phyloP scores from a whole-genome alignment of 2,113 vertebrate species.

The cat (Felis catus) region DNA sequence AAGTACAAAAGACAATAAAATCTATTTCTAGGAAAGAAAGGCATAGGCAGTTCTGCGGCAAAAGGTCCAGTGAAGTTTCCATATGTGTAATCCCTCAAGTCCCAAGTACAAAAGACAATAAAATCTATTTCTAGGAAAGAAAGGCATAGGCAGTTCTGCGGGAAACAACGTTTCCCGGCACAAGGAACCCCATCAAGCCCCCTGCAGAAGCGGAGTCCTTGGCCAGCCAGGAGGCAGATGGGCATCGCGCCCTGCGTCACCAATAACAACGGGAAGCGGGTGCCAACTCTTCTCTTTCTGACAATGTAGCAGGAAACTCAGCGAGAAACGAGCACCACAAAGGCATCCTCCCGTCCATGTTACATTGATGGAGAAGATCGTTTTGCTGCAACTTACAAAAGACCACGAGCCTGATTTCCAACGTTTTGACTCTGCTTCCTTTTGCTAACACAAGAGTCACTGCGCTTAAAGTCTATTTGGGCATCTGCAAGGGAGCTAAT shows the following conservation, averaged over 20 bases:
- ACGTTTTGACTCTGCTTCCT: background rate
- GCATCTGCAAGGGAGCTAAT: background rate
- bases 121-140: background rate
- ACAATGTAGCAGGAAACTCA: background rate
- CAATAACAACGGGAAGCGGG: background rate
- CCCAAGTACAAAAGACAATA: background rate
- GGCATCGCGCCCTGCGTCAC: background rate
- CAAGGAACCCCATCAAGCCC: background rate
- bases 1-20: background rate
- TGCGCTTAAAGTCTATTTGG: background rate
- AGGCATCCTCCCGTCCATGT: background rate
- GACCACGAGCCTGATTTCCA: background rate
- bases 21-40: background rate
- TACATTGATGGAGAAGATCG: background rate
- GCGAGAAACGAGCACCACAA: background rate
- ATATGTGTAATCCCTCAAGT: background rate
- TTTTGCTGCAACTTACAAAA: background rate
- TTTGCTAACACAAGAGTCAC: background rate
- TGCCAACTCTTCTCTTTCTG: slow-evolving; percentile 27
- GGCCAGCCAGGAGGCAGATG: background rate
- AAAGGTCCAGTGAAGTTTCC: background rate
- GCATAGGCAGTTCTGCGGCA: background rate
- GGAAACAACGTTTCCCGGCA: background rate
- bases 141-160: background rate
- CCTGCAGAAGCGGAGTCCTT: background rate